Conservation (phyloP, 2,888 invertebrate genomes). For the Scelioninae gen. 2 region DNA sequence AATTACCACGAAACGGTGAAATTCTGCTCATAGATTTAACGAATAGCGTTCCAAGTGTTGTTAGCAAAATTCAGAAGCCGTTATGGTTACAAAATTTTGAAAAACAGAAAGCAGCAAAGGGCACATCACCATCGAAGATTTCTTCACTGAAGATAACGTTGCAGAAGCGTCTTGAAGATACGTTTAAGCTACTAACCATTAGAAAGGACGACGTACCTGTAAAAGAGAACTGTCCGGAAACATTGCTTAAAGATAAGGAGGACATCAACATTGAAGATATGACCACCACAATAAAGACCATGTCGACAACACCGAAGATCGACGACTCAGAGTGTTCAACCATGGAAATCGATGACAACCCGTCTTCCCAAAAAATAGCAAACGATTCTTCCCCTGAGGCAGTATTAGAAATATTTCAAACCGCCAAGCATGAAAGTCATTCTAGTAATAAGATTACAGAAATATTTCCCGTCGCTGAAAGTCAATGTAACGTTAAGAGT, state of each 20-base stretch:
- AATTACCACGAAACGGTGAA: constrained; percentile 30
- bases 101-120: background rate
- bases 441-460: constrained; percentile 29
- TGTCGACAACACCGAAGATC: background rate
- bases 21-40: constrained; percentile 54
- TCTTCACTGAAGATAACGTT: background rate
- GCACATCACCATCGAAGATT: constrained; percentile 4
- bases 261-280: constrained; percentile 19
- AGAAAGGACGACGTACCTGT: background rate
- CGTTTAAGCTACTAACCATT: constrained; percentile 12
- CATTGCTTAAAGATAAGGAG: constrained; percentile 51
- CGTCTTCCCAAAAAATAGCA: constrained; percentile 24
- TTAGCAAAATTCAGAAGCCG: constrained; percentile 18
- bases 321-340: background rate
- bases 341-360: constrained; percentile 26
- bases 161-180: constrained; percentile 19
- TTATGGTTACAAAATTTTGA: constrained; percentile 36
- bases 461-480: constrained; percentile 34
- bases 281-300: constrained; percentile 4
- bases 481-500: constrained; percentile 47
- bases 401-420: constrained; percentile 40
- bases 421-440: constrained; percentile 40
- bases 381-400: constrained; percentile 30
- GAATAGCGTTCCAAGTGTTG: constrained; percentile 15
- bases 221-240: background rate